Percentiles rank a stretch among this genome's conserved stretches.
Evolutionary conservation across 2,113 vertebrate genomes (phyloP).

Genomic region (Equus quagga): DNA sequence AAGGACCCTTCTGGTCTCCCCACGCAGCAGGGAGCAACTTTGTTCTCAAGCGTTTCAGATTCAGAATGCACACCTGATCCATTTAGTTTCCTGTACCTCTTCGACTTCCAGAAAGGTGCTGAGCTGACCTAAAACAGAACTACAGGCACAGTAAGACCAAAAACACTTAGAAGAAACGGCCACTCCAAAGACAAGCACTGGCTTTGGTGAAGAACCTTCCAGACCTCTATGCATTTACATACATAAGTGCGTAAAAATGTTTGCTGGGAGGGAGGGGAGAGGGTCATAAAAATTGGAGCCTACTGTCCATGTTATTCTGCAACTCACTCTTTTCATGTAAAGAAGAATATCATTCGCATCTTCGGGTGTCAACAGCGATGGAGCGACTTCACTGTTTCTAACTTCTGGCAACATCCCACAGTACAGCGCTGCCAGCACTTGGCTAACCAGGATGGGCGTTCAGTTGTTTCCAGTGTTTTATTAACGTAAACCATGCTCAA

Average conservation of each 20-base stretch:
- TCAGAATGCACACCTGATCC: not conserved
- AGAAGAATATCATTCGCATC: not conserved
- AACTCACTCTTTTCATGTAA: not conserved
- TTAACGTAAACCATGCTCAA: not conserved
- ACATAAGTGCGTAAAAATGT: not conserved
- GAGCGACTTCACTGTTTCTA: too few species aligned
- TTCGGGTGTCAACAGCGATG: fast-evolving
- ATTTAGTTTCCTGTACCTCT: not conserved
- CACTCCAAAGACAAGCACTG: not conserved
- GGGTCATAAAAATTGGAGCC: not conserved
- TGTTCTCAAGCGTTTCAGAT: not conserved
- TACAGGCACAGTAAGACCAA: not conserved
- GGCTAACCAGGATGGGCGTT: fast-evolving
- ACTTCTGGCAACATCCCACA: not conserved
- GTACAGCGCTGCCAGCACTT: not conserved
- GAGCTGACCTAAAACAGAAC: not conserved
- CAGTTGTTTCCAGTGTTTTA: not conserved
- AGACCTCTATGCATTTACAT: too few species aligned
- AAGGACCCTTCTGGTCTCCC: not conserved
- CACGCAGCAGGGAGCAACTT: too few species aligned
- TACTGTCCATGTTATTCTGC: not conserved
- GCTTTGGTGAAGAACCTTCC: not conserved
- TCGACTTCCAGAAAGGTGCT: not conserved
- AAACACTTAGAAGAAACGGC: not conserved
- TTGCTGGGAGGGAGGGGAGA: not conserved